Percentiles rank a stretch among this genome's conserved stretches.
These are phyloP conservation scores for Drosophila subsilvestris DNA, from an alignment of 2,888 invertebrate species.

Conservation along the genomic window DNA sequence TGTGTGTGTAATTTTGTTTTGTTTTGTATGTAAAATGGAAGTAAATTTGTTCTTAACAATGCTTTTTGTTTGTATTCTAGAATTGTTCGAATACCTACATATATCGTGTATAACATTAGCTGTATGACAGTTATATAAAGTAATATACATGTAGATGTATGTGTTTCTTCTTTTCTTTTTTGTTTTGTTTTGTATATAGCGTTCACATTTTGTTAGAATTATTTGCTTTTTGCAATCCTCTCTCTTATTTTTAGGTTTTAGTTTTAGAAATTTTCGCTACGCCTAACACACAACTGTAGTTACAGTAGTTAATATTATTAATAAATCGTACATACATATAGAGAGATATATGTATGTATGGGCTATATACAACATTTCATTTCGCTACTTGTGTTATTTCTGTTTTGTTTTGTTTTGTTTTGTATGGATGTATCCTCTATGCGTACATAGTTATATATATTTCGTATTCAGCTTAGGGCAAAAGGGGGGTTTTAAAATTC, in stretches of 20 bases:
- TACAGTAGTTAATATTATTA: constrained; percentile 52
- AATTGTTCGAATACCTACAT: constrained; percentile 60
- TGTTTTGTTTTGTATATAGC: constrained; percentile 49
- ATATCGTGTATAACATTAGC: constrained; percentile 39
- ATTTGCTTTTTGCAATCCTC: constrained; percentile 46
- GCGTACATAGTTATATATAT: constrained; percentile 14
- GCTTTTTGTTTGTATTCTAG: constrained; percentile 52
- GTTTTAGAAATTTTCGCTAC: constrained; percentile 66
- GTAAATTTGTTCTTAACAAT: constrained; percentile 80
- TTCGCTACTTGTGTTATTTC: constrained; percentile 48
- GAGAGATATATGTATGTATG: constrained; percentile 33
- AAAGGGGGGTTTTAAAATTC: constrained; percentile 51
- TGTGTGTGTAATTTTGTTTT: constrained; percentile 20
- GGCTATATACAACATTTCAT: constrained; percentile 65
- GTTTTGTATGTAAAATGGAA: constrained; percentile 68
- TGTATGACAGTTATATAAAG: constrained; percentile 54
- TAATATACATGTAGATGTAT: constrained; percentile 41
- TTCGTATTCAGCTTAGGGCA: constrained; percentile 26
- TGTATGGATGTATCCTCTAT: constrained; percentile 5
- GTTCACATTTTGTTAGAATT: constrained; percentile 66
- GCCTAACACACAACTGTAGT: constrained; percentile 76
- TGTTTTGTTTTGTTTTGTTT: background rate
- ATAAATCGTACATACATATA: constrained; percentile 31
- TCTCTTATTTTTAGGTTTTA: constrained; percentile 20
- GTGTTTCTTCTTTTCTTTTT: constrained; percentile 21